These are phyloP conservation scores for Proterorhinus semilunaris DNA, from an alignment of 2,113 vertebrate genomes.

Conservation along the genomic window DNA sequence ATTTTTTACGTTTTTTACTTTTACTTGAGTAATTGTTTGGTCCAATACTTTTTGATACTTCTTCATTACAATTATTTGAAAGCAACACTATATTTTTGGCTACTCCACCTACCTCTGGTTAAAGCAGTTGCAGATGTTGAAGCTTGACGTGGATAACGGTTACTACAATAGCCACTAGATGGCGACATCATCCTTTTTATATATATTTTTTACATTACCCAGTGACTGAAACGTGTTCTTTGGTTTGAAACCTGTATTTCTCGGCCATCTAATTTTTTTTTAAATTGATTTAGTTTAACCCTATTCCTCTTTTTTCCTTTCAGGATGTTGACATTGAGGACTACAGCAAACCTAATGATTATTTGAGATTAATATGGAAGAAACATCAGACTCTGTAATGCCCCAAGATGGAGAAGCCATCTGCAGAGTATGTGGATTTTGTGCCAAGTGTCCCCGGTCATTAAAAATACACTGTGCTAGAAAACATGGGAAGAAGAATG, in stretches of 20 bases:
- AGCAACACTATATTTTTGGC: too few species aligned
- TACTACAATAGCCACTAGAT: constrained; percentile 60
- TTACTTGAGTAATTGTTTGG: too few species aligned
- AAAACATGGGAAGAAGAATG: constrained; percentile 55
- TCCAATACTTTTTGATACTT: too few species aligned
- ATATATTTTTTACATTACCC: background rate
- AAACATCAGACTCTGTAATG: constrained; percentile 20
- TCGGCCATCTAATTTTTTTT: background rate
- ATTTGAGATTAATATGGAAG: constrained; percentile 33
- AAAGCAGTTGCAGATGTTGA: too few species aligned
- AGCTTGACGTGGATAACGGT: too few species aligned
- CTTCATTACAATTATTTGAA: too few species aligned
- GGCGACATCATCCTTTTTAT: constrained; percentile 57
- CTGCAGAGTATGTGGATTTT: constrained; percentile 67
- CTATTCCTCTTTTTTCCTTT: background rate
- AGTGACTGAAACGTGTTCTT: background rate
- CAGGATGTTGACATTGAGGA: constrained; percentile 29
- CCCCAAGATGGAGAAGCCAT: constrained; percentile 25
- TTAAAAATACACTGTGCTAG: constrained; percentile 75
- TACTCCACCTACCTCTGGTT: too few species aligned
- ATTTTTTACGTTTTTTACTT: too few species aligned
- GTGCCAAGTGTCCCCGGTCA: constrained; percentile 70
- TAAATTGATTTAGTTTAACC: background rate
- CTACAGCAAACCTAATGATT: background rate
- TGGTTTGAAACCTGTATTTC: background rate